A percentile compares a stretch with the other conserved stretches of the same genome.
These are phyloP conservation scores for Pseudomyrmex flavicornis DNA, from an alignment of 1,140 invertebrate genomes.

Conservation along the genomic window DNA sequence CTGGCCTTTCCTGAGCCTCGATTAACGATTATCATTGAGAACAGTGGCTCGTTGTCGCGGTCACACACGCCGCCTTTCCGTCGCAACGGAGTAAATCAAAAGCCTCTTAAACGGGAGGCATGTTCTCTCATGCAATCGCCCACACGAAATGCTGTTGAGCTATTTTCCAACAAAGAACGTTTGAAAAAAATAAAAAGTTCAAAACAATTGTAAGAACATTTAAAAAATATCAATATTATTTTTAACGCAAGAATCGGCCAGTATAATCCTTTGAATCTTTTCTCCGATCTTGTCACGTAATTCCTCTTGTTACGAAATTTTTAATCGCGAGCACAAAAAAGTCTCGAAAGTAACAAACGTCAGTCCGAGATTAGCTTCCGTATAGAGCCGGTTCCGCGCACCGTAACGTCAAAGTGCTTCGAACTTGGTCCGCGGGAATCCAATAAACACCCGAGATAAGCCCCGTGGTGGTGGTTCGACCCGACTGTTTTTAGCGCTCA, in stretches of 20 bases:
- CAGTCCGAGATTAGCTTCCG: background rate
- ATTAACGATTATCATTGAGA: constrained; percentile 76
- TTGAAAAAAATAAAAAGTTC: background rate
- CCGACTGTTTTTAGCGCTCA: constrained; percentile 61
- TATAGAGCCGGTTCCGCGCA: constrained; percentile 1
- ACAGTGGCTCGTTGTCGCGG: constrained; percentile 68
- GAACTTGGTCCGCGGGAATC: constrained; percentile 39
- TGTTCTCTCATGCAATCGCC: background rate
- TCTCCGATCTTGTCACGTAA: background rate
- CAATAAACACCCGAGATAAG: constrained; percentile 70
- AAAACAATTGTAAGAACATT: background rate
- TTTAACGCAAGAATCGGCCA: background rate
- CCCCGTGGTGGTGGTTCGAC: constrained; percentile 37
- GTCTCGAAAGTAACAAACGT: background rate
- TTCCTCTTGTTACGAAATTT: background rate
- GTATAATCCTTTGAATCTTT: background rate
- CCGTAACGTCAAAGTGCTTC: constrained; percentile 42
- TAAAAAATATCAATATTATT: too few species aligned
- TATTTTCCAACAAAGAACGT: background rate
- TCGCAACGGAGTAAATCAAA: background rate
- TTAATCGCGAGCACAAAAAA: background rate
- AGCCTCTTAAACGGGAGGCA: constrained; percentile 11
- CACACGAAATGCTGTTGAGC: background rate
- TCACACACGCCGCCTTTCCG: constrained; percentile 70
- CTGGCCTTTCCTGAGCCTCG: constrained; percentile 67